phyloP scores from a whole-genome alignment of 1,140 invertebrate species.

The Bombus affinis region DNA sequence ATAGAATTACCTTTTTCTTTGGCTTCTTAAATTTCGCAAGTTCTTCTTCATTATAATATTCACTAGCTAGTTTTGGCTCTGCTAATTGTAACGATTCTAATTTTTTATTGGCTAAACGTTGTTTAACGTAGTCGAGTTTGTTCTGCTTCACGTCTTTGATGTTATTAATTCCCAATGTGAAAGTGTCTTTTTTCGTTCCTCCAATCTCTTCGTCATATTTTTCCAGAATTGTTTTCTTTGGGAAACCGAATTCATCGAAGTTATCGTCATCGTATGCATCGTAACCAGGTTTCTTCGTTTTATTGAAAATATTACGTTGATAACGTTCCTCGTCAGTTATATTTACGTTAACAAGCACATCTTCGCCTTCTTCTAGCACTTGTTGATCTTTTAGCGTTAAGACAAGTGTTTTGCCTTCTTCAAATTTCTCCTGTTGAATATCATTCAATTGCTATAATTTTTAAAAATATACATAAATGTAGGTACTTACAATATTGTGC shows the following conservation, averaged over 20 bases:
- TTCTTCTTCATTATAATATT: constrained; percentile 94
- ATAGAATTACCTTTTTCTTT: constrained; percentile 90
- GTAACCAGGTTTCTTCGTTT: constrained; percentile 91
- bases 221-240: constrained; percentile 87
- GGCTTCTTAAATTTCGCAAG: constrained; percentile 94
- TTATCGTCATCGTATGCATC: constrained; percentile 95
- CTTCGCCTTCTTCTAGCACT: constrained; percentile 93
- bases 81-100: constrained; percentile 88
- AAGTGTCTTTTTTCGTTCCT: constrained; percentile 90
- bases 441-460: constrained; percentile 1
- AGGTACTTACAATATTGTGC: constrained; percentile 87
- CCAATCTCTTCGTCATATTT: constrained; percentile 99
- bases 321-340: constrained; percentile 96
- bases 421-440: constrained; percentile 85
- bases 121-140: constrained; percentile 83
- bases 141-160: constrained; percentile 80
- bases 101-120: constrained; percentile 86
- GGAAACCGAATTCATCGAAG: constrained; percentile 91
- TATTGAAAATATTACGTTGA: constrained; percentile 92
- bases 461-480: neutral
- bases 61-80: constrained; percentile 89
- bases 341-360: constrained; percentile 98
- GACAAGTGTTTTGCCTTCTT: constrained; percentile 93
- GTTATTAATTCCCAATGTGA: constrained; percentile 88
- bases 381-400: constrained; percentile 97